Base-by-base conservation (phyloP, 2,888 invertebrate genomes). In the Miltochrista miniata region DNA sequence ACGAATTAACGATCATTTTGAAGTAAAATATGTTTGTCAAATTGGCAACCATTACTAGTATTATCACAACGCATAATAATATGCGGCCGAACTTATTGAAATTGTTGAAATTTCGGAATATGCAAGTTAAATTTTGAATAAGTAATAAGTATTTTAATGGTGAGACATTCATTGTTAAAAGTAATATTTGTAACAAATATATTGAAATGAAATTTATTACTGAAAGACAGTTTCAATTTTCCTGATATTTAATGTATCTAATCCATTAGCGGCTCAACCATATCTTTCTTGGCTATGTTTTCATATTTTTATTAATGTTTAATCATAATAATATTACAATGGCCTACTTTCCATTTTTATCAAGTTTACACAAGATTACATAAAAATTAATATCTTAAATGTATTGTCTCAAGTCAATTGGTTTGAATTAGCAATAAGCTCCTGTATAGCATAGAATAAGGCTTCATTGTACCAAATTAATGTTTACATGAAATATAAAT, bases 101-200 rank as follows among this genome's bases (percentile, higher is more conserved):
- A 14, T 10, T 37, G 0, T 12, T 31, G 43, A 63, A 62, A 47
- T 75, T 76, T 52, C 71, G 62, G 36, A 68, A 69, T 0, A 73
- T 45, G 1, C 68, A 48, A 7, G 62, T 45, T 9, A 60, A 5
- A 48, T 66, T 72, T 61, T 72, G 72, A 7, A 64, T 31, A 24
- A 48, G 43, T 33, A 66, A 38, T 29, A 69, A n/a, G 43, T 55
- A 53, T 46, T 62, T 56, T 18, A 70, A 35, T 0, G 69, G 55
- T 31, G 51, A 50, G 9, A 61, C 46, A 49, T 64, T 54, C 59
- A 71, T 61, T 15, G 9, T 36, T 15, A 13, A 36, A 14, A 36
- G 3, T 13, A 11, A 9, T 11, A 14, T 2, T 5, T 15, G 10
- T 14, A 4, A 11, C 13, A 1, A 2, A 36, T 36, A 1, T 10